These are phyloP conservation scores for Tenualosa ilisha DNA, from an alignment of 2,797 vertebrate species.

Conservation along the genomic window DNA sequence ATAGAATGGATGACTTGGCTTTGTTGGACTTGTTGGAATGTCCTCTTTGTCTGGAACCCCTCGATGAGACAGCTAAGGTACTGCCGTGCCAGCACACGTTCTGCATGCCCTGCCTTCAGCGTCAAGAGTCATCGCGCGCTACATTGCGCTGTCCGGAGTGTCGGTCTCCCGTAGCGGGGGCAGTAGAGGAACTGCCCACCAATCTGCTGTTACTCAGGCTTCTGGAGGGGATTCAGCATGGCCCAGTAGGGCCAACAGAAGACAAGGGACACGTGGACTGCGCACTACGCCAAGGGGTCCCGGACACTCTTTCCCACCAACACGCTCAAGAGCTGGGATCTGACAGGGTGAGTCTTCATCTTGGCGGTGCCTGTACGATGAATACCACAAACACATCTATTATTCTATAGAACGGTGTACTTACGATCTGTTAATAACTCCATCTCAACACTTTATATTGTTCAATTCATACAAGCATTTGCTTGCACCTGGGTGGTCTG, in stretches of 20 bases:
- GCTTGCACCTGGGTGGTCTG: not conserved
- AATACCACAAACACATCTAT: not conserved
- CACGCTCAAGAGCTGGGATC: constrained; percentile 68
- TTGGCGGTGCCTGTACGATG: not conserved
- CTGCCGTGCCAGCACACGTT: constrained; percentile 96
- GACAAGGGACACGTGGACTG: constrained; percentile 58
- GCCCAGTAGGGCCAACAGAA: constrained; percentile 42
- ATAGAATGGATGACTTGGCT: constrained; percentile 82
- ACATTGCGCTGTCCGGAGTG: constrained; percentile 89
- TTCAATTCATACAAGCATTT: not conserved
- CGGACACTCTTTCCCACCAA: constrained; percentile 66
- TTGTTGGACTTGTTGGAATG: constrained; percentile 86
- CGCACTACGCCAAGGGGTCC: constrained; percentile 60
- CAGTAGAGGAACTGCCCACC: constrained; percentile 84
- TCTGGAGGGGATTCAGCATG: constrained; percentile 76
- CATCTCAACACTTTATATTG: not conserved
- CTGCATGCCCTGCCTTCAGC: constrained; percentile 86
- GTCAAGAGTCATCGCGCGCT: constrained; percentile 72
- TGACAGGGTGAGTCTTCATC: constrained; percentile 78
- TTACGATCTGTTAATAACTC: not conserved
- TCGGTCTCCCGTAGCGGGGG: constrained; percentile 73
- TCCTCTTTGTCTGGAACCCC: constrained; percentile 85
- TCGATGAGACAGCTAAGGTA: constrained; percentile 86
- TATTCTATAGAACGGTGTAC: not conserved
- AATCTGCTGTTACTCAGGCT: constrained; percentile 85